These are phyloP conservation scores for Antheraea yamamai DNA, from an alignment of 2,888 invertebrate genomes.

Conservation along the genomic window DNA sequence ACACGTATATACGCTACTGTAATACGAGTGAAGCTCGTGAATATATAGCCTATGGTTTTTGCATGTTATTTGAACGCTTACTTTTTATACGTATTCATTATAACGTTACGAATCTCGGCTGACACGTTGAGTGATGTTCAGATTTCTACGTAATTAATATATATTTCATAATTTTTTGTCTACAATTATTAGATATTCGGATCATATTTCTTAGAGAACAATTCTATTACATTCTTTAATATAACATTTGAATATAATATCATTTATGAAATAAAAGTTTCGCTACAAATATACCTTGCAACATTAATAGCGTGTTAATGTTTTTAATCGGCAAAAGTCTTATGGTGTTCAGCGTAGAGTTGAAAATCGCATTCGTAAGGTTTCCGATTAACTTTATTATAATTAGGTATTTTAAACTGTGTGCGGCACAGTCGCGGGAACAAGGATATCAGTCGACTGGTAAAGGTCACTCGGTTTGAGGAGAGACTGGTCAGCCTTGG, in stretches of 20 bases:
- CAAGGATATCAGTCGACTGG: slow-evolving; percentile 74
- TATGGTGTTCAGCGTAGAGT: slow-evolving; percentile 24
- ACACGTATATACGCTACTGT: neutral
- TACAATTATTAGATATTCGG: neutral
- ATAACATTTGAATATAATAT: neutral
- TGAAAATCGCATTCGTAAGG: slow-evolving; percentile 30
- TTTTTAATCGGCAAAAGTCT: neutral
- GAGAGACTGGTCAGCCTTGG: slow-evolving; percentile 80
- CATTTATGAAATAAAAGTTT: neutral
- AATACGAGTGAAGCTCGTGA: neutral
- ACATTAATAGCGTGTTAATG: neutral
- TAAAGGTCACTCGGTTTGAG: slow-evolving; percentile 79
- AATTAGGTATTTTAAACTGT: slow-evolving; percentile 60
- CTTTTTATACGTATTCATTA: slow-evolving; percentile 34
- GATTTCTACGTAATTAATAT: slow-evolving; percentile 6
- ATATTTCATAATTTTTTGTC: slow-evolving; percentile 7
- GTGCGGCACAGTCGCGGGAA: slow-evolving; percentile 58
- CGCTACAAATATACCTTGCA: neutral
- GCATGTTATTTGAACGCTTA: slow-evolving; percentile 14
- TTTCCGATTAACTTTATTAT: slow-evolving; percentile 38
- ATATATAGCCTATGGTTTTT: slow-evolving; percentile 15
- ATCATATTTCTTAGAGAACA: neutral
- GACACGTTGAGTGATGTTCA: slow-evolving; percentile 38
- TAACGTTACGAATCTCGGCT: slow-evolving; percentile 44
- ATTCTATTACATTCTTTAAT: neutral